These are phyloP conservation scores for Anseranas semipalmata DNA, from an alignment of 2,113 vertebrate genomes.

Conservation along the genomic window DNA sequence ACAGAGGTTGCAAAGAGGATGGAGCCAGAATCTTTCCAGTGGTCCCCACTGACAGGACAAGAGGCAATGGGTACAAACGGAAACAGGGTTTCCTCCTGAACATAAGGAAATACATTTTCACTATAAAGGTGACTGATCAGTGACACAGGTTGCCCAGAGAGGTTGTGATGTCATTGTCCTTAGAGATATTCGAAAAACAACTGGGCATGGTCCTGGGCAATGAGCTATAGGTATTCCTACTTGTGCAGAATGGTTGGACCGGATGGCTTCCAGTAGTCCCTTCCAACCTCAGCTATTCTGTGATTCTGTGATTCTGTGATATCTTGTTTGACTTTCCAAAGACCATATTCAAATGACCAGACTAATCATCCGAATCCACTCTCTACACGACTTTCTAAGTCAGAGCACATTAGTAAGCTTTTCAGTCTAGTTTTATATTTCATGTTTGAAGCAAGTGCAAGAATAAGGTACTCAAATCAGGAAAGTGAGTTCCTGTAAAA, in stretches of 20 bases:
- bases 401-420: slow-evolving; percentile 4
- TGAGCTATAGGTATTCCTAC: neutral
- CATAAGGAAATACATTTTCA: neutral
- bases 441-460: neutral
- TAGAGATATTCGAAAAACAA: neutral
- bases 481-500: neutral
- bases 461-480: neutral
- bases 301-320: neutral
- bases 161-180: too few species aligned
- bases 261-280: neutral
- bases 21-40: neutral
- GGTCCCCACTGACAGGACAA: neutral
- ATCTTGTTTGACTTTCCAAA: neutral
- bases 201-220: neutral
- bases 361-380: neutral
- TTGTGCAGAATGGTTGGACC: neutral
- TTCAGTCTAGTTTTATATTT: neutral
- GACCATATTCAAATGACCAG: slow-evolving; percentile 52
- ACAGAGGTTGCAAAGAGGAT: neutral
- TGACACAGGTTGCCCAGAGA: neutral
- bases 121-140: neutral
- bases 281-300: neutral
- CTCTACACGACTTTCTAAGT: slow-evolving; percentile 1
- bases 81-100: neutral
- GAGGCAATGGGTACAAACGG: neutral